phyloP scores from a whole-genome alignment of 2,888 invertebrate species.

The Meiosimyza platycephala region DNA sequence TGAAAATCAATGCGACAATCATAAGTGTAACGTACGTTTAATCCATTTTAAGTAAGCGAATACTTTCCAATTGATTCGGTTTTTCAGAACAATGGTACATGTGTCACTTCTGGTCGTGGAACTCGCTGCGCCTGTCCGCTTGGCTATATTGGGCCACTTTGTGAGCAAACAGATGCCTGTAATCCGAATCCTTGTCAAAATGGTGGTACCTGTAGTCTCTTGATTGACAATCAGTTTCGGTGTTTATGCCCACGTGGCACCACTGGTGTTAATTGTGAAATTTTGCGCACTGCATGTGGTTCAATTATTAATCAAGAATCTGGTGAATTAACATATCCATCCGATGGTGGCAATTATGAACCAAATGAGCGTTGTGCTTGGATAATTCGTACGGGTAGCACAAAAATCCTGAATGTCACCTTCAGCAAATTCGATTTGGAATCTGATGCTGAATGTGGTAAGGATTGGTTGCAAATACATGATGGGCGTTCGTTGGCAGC shows the following conservation, averaged over 20 bases:
- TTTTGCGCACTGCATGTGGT: conserved; percentile 73
- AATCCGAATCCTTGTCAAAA: conserved; percentile 82
- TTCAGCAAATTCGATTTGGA: conserved; percentile 80
- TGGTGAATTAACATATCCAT: conserved; percentile 77
- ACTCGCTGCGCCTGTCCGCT: conserved; percentile 59
- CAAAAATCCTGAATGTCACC: conserved; percentile 81
- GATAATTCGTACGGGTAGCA: conserved; percentile 75
- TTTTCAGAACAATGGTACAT: conserved; percentile 72
- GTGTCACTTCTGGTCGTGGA: conserved; percentile 50
- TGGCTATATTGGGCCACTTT: conserved; percentile 70
- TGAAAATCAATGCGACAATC: conserved; percentile 68
- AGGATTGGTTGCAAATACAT: conserved; percentile 84
- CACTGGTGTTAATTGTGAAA: conserved; percentile 77
- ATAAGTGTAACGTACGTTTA: conserved; percentile 68
- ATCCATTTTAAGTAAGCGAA: no score
- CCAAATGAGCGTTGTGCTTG: conserved; percentile 82
- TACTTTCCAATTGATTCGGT: no score
- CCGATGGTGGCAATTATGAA: conserved; percentile 68
- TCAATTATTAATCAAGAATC: conserved; percentile 66
- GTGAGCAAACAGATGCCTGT: conserved; percentile 74
- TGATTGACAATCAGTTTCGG: conserved; percentile 57
- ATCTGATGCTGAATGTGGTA: conserved; percentile 71
- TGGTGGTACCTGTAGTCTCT: conserved; percentile 76
- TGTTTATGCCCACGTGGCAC: conserved; percentile 78
- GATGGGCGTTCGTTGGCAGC: conserved; percentile 82